Conservation (phyloP, 2,888 invertebrate genomes). For the Archips crataeganus region DNA sequence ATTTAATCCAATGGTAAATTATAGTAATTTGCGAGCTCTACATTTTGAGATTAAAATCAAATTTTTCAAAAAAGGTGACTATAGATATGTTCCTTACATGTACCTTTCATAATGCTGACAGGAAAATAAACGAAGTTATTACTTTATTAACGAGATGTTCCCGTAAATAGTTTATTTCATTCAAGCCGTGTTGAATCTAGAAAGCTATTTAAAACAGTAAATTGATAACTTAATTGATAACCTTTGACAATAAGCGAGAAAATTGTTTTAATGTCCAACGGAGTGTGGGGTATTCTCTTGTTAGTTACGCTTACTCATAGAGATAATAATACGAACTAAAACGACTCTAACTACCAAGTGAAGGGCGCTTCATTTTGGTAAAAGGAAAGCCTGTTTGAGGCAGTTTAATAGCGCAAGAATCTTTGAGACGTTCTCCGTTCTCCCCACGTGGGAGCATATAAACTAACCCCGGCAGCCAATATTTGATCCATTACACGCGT, state of each 20-base stretch:
- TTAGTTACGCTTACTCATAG: conserved; percentile 11
- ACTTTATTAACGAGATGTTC: background rate
- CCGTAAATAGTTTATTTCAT: background rate
- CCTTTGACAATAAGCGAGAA: background rate
- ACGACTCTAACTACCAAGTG: conserved; percentile 25
- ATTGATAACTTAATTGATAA: background rate
- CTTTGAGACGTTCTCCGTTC: background rate
- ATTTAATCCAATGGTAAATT: too few relatives aligned
- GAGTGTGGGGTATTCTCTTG: background rate
- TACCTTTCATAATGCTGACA: background rate
- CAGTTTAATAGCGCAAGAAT: conserved; percentile 14
- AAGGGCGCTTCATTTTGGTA: conserved; percentile 30
- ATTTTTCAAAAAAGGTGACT: too few relatives aligned
- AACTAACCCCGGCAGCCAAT: background rate
- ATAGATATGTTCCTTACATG: too few relatives aligned
- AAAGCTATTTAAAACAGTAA: background rate
- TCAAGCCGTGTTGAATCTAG: background rate
- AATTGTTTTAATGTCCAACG: conserved; percentile 1
- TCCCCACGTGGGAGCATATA: conserved; percentile 9
- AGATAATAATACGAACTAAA: background rate
- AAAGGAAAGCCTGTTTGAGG: conserved; percentile 30
- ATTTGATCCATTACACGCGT: conserved; percentile 10
- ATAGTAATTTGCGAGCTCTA: too few relatives aligned
- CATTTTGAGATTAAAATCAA: too few relatives aligned
- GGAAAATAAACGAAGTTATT: background rate